Evolutionary conservation across 2,888 invertebrate species (phyloP).

Genomic region (Drosophila hamatofila): DNA sequence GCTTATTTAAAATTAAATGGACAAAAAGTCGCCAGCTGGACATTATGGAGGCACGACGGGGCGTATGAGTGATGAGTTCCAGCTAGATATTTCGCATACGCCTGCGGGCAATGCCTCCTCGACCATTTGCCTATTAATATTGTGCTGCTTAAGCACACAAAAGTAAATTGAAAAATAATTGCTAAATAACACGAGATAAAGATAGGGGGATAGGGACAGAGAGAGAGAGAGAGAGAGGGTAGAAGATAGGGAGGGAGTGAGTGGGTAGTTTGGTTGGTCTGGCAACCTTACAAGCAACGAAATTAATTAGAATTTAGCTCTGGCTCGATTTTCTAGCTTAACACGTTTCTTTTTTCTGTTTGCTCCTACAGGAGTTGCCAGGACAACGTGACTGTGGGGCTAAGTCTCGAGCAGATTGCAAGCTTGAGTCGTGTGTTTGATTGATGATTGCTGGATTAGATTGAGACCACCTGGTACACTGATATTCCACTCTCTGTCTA

Average conservation of each 20-base stretch:
- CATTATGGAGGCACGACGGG: conserved; percentile 5
- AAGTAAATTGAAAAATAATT: conserved; percentile 77
- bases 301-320: conserved; percentile 65
- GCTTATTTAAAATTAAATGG: conserved; percentile 40
- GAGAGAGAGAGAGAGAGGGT: background rate
- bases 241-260: background rate
- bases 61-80: conserved; percentile 48
- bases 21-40: conserved; percentile 14
- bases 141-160: conserved; percentile 41
- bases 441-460: conserved; percentile 34
- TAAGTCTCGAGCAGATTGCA: conserved; percentile 5
- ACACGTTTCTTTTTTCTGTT: conserved; percentile 19
- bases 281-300: conserved; percentile 26
- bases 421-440: conserved; percentile 49
- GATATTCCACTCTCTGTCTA: conserved; percentile 33
- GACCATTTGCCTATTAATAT: conserved; percentile 38
- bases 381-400: conserved; percentile 37
- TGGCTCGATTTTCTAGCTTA: conserved; percentile 15
- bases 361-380: conserved; percentile 4
- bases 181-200: conserved; percentile 45
- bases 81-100: conserved; percentile 44
- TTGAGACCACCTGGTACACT: conserved; percentile 45
- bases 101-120: conserved; percentile 13
- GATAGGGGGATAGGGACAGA: background rate
- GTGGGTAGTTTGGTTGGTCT: conserved; percentile 8